phyloP scores from a whole-genome alignment of 2,113 vertebrate genomes.

The Telmatochromis bifrenatus region DNA sequence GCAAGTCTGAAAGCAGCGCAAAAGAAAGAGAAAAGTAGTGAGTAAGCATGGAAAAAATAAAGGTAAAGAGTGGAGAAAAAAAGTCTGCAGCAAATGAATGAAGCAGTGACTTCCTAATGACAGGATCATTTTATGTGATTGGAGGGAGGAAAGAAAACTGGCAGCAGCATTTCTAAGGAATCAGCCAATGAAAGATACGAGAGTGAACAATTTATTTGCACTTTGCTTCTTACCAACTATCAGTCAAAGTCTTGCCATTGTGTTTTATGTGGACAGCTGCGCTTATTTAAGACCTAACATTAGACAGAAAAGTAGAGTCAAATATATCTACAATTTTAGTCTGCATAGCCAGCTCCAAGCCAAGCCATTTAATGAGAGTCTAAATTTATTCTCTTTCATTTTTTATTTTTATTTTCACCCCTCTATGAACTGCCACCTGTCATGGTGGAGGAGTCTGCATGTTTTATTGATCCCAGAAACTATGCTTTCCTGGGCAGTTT shows the following conservation, averaged over 20 bases:
- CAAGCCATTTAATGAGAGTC: not conserved
- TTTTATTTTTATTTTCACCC: not conserved
- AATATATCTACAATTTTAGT: not conserved
- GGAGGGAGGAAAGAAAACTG: slow-evolving; percentile 19
- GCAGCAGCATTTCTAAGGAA: slow-evolving; percentile 8
- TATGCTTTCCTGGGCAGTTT: not conserved
- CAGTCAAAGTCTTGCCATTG: slow-evolving; percentile 33
- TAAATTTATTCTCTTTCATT: not conserved
- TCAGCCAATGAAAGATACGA: slow-evolving; percentile 17
- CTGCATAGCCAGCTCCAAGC: not conserved
- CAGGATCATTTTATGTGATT: slow-evolving; percentile 49
- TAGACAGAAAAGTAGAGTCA: not conserved
- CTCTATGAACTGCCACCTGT: not conserved
- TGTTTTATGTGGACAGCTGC: slow-evolving; percentile 2
- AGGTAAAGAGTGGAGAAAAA: not conserved
- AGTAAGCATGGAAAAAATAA: not conserved
- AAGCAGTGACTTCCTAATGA: slow-evolving; percentile 39
- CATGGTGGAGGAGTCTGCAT: not conserved
- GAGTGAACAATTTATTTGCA: slow-evolving; percentile 11
- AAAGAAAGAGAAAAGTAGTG: not conserved
- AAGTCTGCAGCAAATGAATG: slow-evolving; percentile 44
- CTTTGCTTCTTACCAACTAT: not conserved
- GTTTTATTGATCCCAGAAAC: not conserved
- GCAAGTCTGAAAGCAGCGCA: slow-evolving; percentile 19
- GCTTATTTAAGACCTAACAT: not conserved